Evolutionary conservation across 2,113 vertebrate species (phyloP).

Genomic region (Cyprinodon brontotheroides): DNA sequence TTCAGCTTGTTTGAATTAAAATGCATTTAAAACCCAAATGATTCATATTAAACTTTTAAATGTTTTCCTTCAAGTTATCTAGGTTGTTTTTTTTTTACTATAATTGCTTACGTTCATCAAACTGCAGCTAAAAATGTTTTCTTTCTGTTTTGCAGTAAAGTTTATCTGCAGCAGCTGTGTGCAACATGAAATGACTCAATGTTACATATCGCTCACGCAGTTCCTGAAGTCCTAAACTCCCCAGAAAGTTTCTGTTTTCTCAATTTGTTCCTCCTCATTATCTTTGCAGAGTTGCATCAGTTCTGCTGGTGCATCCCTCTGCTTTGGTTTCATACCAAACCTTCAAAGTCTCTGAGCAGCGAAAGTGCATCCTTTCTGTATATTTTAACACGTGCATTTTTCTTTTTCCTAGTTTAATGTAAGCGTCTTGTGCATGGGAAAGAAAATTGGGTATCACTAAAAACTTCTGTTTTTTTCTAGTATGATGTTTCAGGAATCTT

Average conservation of each 20-base stretch:
- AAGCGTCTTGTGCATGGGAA: not conserved
- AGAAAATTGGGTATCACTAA: not conserved
- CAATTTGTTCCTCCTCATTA: conserved; percentile 28
- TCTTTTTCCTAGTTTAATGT: not conserved
- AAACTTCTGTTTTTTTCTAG: not conserved
- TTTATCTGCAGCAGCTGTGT: conserved; percentile 4
- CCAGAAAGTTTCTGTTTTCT: conserved; percentile 50
- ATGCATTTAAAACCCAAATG: not conserved
- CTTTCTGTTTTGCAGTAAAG: not conserved
- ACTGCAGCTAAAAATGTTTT: not conserved
- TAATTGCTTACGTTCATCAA: too few species aligned
- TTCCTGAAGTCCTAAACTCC: conserved; percentile 18
- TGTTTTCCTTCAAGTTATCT: too few species aligned
- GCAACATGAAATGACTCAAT: conserved; percentile 11
- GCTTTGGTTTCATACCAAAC: conserved; percentile 6
- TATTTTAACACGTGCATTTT: not conserved
- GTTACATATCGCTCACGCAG: conserved; percentile 21
- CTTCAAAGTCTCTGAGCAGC: not conserved
- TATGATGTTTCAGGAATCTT: conserved; percentile 39
- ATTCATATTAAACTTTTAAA: too few species aligned
- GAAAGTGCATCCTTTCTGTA: too few species aligned
- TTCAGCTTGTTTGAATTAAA: too few species aligned
- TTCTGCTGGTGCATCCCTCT: not conserved
- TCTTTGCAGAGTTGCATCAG: conserved; percentile 19
- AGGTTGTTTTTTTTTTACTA: too few species aligned